Conservation (phyloP, 2,888 invertebrate species). For the Portevinia maculata region DNA sequence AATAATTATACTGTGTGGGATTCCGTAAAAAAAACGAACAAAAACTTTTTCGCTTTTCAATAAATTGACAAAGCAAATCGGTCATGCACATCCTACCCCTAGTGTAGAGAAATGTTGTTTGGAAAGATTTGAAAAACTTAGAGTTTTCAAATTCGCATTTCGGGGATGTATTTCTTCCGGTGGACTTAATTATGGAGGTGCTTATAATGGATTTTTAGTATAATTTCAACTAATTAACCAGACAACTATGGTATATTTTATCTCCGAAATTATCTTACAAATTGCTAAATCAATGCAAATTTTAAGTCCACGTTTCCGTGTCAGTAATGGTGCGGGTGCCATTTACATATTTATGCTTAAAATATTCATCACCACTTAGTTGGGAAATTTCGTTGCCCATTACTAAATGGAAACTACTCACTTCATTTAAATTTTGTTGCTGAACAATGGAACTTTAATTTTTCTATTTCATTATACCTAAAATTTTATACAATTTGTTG, state of each 20-base stretch:
- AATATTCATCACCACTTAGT: no score
- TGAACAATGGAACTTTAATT: conserved; percentile 60
- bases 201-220: conserved; percentile 2
- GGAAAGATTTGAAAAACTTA: no score
- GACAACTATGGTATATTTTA: conserved; percentile 26
- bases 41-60: no score
- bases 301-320: conserved; percentile 28
- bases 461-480: conserved; percentile 52
- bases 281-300: conserved; percentile 19
- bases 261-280: conserved; percentile 54
- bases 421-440: conserved; percentile 43
- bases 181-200: no score
- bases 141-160: no score
- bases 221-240: conserved; percentile 45
- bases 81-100: no score
- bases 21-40: no score
- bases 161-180: no score
- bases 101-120: no score
- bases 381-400: neutral
- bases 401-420: neutral
- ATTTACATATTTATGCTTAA: no score
- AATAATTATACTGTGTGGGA: no score
- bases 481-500: conserved; percentile 52
- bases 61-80: no score
- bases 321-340: conserved; percentile 62